Base-by-base conservation (phyloP, 2,888 invertebrate genomes). In the Luperina nickerlii region DNA sequence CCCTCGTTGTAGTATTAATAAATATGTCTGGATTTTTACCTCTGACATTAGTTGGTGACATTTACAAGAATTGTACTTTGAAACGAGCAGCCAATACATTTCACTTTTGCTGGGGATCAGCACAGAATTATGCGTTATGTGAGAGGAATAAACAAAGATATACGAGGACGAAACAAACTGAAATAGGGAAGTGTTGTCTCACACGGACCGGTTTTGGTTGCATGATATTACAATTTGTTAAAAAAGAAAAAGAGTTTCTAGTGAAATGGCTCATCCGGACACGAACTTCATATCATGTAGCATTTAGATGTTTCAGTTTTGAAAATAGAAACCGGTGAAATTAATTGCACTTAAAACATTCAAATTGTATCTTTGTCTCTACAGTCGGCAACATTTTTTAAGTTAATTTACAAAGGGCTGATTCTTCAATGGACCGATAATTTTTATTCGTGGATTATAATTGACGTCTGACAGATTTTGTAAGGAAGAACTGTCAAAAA, bases 141-240 rank as follows among this genome's bases (percentile, higher is more conserved):
- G 87, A 81, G 80, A 69, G 84, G 79, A 84, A 88, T 88, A 88
- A 87, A 85, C 82, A 88, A 81, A 82, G 81, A 88, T 80, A 81
- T 87, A 87, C 78, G 74, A 60, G 38, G 67, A 62, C 77, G 79
- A 79, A 80, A 85, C 68, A 77, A 83, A 81, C 75, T 74, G 66
- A 27, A 78, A 75, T 66, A 76, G 57, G 20, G 13, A 20, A 7
- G 27, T 13, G 18, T 4, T 48, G 20, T 74, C 86, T 86, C 88
- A 86, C 78, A 85, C 45, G 1, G 15, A 24, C 76, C 65, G 60
- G 60, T 27, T 72, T 32, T 42, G 5, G 38, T 1, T 5, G 6
- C 57, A 60, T 5, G n/a, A 57, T 57, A 57, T n/a, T 45, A 45
- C 11, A 45, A 45, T 45, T 57, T 4, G 1, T 57, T 24, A 11